Base-by-base conservation (phyloP, 1,140 invertebrate species). In the Neelides sp. region DNA sequence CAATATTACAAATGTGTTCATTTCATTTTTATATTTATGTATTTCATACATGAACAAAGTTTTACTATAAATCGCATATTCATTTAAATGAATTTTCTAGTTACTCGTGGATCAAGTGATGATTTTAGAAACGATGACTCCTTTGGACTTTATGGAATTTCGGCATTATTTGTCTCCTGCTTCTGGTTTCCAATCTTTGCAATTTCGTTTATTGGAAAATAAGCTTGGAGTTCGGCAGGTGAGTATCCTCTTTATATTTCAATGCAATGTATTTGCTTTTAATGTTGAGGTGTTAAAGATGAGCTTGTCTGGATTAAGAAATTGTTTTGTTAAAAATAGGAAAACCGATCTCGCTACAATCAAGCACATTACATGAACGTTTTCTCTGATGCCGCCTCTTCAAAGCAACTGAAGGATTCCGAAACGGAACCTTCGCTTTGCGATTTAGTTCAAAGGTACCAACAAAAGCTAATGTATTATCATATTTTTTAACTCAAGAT, bases 81-180 rank as follows among this genome's bases (percentile, higher is more conserved):
- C n/a, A 49, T 51, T 37, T 24, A n/a, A n/a, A 23, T 42, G 22
- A 35, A 15, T 63, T 68, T 55, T 68, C 12, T 66, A 96, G 89
- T 68, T 97, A 0, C 69, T 97, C 20, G 89, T 92, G 19, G 94
- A 98, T 65, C 94, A 98, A 75, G 90, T 98, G 7, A 82, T 85
- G 64, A 95, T 99, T 61, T 67, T 99, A 46, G 95, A 98, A 68
- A 97, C 92, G 0, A 98, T 98, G 93, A 93, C 89, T 0, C 91
- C 93, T 0, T 67, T 94, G 41, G 93, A 97, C 71, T 98, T 97
- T 63, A 90, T 97, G 79, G 91, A 94, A 54, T 97, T 97, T 67
- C 74, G 92, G 34, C 77, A 83, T 51, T 92, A 90, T 65, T 69
- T 98, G 3, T 82, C 85, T 2, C 85, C 94, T 1, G 92, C 94